phyloP scores from a whole-genome alignment of 2,888 invertebrate species.

The Drosophila bunnanda region DNA sequence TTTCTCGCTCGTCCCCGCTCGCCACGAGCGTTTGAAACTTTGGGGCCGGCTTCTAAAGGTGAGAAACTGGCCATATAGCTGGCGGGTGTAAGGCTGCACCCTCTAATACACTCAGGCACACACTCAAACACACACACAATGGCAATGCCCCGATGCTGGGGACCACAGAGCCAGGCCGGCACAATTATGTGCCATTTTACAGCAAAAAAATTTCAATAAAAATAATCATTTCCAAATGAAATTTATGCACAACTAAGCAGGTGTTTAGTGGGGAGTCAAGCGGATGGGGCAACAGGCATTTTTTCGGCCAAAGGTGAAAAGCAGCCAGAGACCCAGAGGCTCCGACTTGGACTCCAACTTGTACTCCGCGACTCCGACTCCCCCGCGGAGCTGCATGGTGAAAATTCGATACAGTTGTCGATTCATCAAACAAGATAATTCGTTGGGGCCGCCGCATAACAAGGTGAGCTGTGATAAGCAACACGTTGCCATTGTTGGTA shows the following conservation, averaged over 20 bases:
- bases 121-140: conserved; percentile 6
- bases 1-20: conserved; percentile 31
- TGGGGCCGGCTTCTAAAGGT: conserved; percentile 75
- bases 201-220: conserved; percentile 73
- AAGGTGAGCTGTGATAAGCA: conserved; percentile 75
- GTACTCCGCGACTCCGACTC: conserved; percentile 2
- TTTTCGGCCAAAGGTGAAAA: conserved; percentile 40
- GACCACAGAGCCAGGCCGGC: conserved; percentile 27
- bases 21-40: conserved; percentile 58
- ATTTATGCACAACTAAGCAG: conserved; percentile 74
- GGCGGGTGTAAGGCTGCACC: conserved; percentile 65
- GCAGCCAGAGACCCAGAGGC: conserved; percentile 11
- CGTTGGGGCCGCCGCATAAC: conserved; percentile 43
- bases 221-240: conserved; percentile 68
- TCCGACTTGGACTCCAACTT: not conserved
- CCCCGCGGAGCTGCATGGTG: conserved; percentile 40
- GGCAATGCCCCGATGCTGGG: conserved; percentile 28
- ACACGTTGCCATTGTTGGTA: conserved; percentile 72
- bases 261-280: conserved; percentile 65
- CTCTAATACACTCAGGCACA: conserved; percentile 54
- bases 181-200: conserved; percentile 75
- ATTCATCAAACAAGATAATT: conserved; percentile 79
- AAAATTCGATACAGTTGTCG: conserved; percentile 77
- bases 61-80: conserved; percentile 79
- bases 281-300: conserved; percentile 18